These are phyloP conservation scores for Centrocercus urophasianus DNA, from an alignment of 2,113 vertebrate species.

Conservation along the genomic window DNA sequence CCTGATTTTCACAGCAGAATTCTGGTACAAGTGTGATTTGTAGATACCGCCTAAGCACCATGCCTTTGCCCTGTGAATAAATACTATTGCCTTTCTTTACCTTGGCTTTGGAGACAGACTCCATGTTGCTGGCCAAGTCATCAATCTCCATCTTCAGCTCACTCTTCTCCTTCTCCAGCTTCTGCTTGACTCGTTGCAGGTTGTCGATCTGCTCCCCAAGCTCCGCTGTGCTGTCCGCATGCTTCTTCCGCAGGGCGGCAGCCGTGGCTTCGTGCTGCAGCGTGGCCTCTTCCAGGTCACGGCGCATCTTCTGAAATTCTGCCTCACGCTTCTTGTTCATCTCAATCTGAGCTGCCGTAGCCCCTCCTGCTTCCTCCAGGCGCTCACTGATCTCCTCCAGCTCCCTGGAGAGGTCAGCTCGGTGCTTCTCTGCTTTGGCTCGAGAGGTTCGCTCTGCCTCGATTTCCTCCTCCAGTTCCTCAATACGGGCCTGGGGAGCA, in stretches of 20 bases:
- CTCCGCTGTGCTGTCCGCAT: slow-evolving; percentile 87
- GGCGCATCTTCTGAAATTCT: no score
- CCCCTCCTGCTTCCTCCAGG: no score
- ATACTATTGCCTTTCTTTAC: neutral
- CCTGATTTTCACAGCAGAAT: neutral
- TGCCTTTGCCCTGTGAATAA: neutral
- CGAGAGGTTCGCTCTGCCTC: no score
- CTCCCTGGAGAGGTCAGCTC: no score
- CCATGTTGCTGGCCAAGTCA: slow-evolving; percentile 72
- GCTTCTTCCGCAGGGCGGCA: slow-evolving; percentile 87
- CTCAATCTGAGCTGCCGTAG: no score
- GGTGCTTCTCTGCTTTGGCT: no score
- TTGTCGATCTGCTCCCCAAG: slow-evolving; percentile 93
- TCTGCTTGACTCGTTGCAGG: slow-evolving; percentile 77
- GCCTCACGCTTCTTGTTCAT: no score
- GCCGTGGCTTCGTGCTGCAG: slow-evolving; percentile 83
- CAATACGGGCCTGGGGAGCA: no score
- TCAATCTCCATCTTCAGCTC: slow-evolving; percentile 93
- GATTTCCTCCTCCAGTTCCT: no score
- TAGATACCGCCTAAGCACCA: neutral
- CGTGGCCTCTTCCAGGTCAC: no score
- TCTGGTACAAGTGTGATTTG: neutral
- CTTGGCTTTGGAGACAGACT: slow-evolving; percentile 82
- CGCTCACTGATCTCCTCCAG: no score
- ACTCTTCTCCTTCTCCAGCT: slow-evolving; percentile 74